These are phyloP conservation scores for Microctonus hyperodae DNA, from an alignment of 2,888 invertebrate genomes.

Conservation along the genomic window DNA sequence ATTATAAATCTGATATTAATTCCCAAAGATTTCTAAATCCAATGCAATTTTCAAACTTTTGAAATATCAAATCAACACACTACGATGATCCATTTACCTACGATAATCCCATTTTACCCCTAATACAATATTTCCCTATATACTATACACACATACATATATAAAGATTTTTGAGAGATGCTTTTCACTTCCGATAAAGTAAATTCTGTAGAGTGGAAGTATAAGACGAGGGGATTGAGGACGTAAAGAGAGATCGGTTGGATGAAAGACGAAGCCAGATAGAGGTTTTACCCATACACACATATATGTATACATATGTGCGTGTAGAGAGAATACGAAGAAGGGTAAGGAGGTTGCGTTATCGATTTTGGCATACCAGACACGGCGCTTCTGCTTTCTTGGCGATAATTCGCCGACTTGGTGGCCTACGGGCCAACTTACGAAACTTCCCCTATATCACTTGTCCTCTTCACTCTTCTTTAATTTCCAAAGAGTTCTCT, in stretches of 20 bases:
- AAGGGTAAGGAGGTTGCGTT: constrained; percentile 42
- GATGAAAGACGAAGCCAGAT: constrained; percentile 27
- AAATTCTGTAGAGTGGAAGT: constrained; percentile 30
- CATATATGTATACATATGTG: background rate
- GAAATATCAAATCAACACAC: background rate
- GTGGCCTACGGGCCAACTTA: constrained; percentile 38
- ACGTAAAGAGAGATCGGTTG: constrained; percentile 9
- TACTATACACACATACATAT: background rate
- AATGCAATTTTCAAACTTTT: too few species aligned
- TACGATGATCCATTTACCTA: background rate
- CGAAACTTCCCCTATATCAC: constrained; percentile 34
- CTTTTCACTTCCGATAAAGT: constrained; percentile 35
- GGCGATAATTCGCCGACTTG: constrained; percentile 55
- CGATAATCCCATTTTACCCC: background rate
- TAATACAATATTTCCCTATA: background rate
- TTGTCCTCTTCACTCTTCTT: constrained; percentile 21
- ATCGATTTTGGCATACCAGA: constrained; percentile 60
- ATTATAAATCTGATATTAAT: too few species aligned
- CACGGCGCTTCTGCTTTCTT: constrained; percentile 57
- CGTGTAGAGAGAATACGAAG: constrained; percentile 6
- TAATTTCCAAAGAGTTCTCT: background rate
- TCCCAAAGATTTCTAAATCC: too few species aligned
- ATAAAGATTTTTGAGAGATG: background rate
- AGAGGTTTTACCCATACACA: background rate
- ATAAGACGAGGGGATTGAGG: constrained; percentile 12